Percentiles rank a stretch among this genome's conserved stretches.
phyloP scores from a whole-genome alignment of 2,888 invertebrate species.

The Liodrosophila aerea region DNA sequence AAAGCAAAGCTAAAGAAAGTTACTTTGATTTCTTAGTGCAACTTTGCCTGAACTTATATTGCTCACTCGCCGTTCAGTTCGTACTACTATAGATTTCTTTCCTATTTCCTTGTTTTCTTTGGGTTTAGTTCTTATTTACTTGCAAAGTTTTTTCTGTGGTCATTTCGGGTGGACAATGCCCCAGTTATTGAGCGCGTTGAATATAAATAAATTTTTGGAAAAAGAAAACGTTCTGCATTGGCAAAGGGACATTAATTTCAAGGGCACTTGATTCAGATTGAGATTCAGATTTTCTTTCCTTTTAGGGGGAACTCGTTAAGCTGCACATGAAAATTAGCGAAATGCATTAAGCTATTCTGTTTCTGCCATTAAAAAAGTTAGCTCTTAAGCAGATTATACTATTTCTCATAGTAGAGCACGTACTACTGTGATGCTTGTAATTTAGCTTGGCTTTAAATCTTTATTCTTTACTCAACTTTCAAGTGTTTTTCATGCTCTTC shows the following conservation, averaged over 20 bases:
- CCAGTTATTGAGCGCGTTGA: constrained; percentile 27
- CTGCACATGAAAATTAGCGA: constrained; percentile 43
- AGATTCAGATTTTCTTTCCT: not conserved
- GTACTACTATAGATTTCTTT: constrained; percentile 16
- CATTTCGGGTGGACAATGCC: constrained; percentile 27
- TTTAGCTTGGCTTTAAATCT: constrained; percentile 42
- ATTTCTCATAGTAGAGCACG: constrained; percentile 41
- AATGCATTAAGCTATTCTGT: constrained; percentile 40
- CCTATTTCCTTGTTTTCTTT: constrained; percentile 11
- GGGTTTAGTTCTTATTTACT: constrained; percentile 37
- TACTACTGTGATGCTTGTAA: constrained; percentile 10
- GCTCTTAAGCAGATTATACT: constrained; percentile 42
- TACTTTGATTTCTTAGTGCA: constrained; percentile 69
- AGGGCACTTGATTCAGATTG: not conserved
- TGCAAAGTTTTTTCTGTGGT: constrained; percentile 47
- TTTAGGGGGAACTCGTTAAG: constrained; percentile 25
- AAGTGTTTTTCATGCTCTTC: constrained; percentile 38
- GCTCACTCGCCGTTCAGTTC: constrained; percentile 49
- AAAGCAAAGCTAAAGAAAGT: constrained; percentile 50
- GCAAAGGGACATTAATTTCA: not conserved
- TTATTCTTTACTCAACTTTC: constrained; percentile 26
- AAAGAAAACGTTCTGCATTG: constrained; percentile 8
- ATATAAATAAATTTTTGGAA: constrained; percentile 37
- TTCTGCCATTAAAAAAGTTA: constrained; percentile 24
- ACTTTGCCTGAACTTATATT: constrained; percentile 64